Evolutionary conservation across 2,888 invertebrate species (phyloP).

Genomic region (Drosophila greeni): DNA sequence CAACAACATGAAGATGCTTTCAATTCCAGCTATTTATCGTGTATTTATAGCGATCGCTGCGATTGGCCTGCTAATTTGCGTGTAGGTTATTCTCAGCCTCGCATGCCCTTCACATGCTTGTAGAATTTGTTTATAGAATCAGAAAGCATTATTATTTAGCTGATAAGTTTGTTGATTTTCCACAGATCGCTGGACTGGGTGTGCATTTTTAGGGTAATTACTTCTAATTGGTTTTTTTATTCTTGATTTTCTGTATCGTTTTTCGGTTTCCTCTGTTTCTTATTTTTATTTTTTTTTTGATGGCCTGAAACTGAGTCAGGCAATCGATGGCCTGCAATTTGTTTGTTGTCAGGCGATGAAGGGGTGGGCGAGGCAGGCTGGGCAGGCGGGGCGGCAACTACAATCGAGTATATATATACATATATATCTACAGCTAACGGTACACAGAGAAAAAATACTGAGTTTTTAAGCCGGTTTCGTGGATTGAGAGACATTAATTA

Average conservation of each 20-base stretch:
- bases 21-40: conserved; percentile 35
- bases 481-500: conserved; percentile 5
- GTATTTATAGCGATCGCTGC: conserved; percentile 31
- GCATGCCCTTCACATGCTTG: conserved; percentile 47
- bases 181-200: conserved; percentile 1
- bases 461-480: conserved; percentile 3
- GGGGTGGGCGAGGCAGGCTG: conserved; percentile 12
- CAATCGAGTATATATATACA: conserved; percentile 9
- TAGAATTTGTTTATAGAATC: conserved; percentile 11
- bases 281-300: background rate
- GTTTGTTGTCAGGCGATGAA: conserved; percentile 43
- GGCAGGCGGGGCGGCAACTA: conserved; percentile 25
- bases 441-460: conserved; percentile 17
- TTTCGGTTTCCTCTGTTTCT: conserved; percentile 3
- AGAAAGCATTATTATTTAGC: conserved; percentile 13
- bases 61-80: conserved; percentile 29
- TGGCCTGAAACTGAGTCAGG: conserved; percentile 22
- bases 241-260: background rate
- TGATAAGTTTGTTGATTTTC: conserved; percentile 18
- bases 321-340: conserved; percentile 53
- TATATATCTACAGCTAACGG: conserved; percentile 17
- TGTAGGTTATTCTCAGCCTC: conserved; percentile 20
- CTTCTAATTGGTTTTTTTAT: conserved; percentile 8
- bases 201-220: conserved; percentile 10
- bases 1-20: conserved; percentile 15